Base-by-base conservation (phyloP, 2,888 invertebrate genomes). In the Coelinius sp. region DNA sequence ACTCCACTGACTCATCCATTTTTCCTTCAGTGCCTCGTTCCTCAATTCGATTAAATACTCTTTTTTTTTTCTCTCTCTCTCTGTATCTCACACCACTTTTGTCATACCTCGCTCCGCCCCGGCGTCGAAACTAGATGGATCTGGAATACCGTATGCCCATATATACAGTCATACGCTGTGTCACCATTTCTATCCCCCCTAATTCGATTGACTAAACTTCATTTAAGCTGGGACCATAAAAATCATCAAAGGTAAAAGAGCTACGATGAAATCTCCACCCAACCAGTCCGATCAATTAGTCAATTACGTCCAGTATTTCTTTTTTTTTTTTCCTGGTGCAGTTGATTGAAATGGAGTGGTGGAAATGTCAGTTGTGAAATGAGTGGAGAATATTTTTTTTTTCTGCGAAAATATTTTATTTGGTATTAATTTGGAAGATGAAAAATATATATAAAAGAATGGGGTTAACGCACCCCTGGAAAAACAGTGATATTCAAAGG, bases 101-200 rank as follows among this genome's bases (percentile, higher is more conserved):
- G 44, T 62, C 31, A 63, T 31, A 31, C n/a, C 24, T 12, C 12
- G 31, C 46, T 31, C 31, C 63, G 25, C 63, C 63, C 69, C 49
- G 59, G 35, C 49, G 69, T 59, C 59, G 59, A 59, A 59, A 46
- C 62, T 35, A 20, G 63, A 69, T 63, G 69, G 52, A 69, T 69
- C 49, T 63, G 24, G 46, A 62, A 62, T 63, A 69, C 49, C 63
- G 27, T 46, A 27, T 24, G 62, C 4, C 52, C 44, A 35, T 46
- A 53, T 31, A 53, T 7, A 59, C 12, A 56, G 27, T 12, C 20
- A 20, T 12, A 22, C 53, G 12, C n/a, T 20, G 59, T 59, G 7
- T 14, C 10, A 20, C 59, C 24, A 38, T 35, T 49, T 63, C 49
- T 20, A 69, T 63, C 63, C 22, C 17, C 35, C 17, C 49, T 69